Conservation (phyloP, 2,113 vertebrate genomes). For the Vidua chalybeata region DNA sequence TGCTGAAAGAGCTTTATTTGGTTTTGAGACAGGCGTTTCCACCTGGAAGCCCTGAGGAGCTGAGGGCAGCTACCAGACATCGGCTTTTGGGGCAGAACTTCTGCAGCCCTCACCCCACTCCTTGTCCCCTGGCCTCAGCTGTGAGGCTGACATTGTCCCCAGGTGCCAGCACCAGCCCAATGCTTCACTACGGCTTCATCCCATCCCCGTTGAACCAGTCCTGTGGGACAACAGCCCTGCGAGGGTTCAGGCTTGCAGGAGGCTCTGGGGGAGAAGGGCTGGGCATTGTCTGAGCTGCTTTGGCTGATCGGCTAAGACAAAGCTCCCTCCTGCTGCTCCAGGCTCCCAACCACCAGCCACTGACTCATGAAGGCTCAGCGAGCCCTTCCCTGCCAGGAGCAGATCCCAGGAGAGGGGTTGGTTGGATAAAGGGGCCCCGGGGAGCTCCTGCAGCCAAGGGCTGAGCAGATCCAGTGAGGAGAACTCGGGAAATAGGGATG, state of each 20-base stretch:
- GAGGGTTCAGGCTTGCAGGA: not conserved
- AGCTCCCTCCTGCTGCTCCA: not conserved
- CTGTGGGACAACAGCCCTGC: not conserved
- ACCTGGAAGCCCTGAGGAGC: not conserved
- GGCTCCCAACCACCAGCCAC: not conserved
- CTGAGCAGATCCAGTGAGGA: not conserved
- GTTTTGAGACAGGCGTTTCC: not conserved
- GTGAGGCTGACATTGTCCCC: not conserved
- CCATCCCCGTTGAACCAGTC: accelerated
- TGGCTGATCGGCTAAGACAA: not conserved
- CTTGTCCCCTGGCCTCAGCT: not conserved
- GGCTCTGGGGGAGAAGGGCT: not conserved
- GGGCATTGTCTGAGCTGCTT: not conserved
- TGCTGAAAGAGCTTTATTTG: not conserved
- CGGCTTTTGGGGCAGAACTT: not conserved
- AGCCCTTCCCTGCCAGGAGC: not conserved
- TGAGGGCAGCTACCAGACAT: accelerated
- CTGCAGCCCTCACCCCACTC: not conserved
- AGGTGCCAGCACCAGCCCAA: not conserved
- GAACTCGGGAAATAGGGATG: not conserved
- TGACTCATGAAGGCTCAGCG: accelerated
- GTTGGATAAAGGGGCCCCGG: not conserved
- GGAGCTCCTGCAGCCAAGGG: not conserved
- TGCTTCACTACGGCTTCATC: accelerated
- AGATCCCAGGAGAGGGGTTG: not conserved